A percentile compares a stretch with the other conserved stretches of the same genome.
phyloP scores from a whole-genome alignment of 2,888 invertebrate genomes.

The Calliscelio sp. region DNA sequence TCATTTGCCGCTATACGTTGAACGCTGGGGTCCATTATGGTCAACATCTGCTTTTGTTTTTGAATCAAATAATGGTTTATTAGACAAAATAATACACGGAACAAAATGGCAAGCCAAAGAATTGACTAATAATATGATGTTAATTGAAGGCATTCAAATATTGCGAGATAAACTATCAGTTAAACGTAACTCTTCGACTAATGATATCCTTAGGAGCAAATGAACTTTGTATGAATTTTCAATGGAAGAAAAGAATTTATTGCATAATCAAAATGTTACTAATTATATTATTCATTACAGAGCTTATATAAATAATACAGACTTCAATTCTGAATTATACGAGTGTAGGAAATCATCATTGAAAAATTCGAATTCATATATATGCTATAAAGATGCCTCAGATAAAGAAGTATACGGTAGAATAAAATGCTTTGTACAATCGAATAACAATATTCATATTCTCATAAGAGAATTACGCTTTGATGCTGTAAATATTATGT shows the following conservation, averaged over 20 bases:
- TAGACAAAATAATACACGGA: conserved; percentile 1
- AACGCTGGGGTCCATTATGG: conserved; percentile 30
- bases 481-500: background rate
- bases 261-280: too few species aligned
- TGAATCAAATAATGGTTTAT: conserved; percentile 18
- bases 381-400: background rate
- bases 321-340: background rate
- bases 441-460: background rate
- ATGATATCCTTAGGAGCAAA: background rate
- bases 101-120: conserved; percentile 2
- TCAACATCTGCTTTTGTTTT: conserved; percentile 2
- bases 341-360: background rate
- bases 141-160: conserved; percentile 1
- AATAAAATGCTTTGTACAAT: background rate
- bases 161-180: background rate
- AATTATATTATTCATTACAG: too few species aligned
- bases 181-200: background rate
- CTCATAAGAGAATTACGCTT: background rate
- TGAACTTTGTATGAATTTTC: too few species aligned
- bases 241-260: too few species aligned
- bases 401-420: background rate
- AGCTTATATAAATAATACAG: too few species aligned
- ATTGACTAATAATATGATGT: background rate
- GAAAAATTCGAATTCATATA: background rate
- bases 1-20: background rate